A percentile compares a stretch with the other conserved stretches of the same genome.
These are phyloP conservation scores for Centropus unirufus DNA, from an alignment of 2,113 vertebrate species.

Conservation along the genomic window DNA sequence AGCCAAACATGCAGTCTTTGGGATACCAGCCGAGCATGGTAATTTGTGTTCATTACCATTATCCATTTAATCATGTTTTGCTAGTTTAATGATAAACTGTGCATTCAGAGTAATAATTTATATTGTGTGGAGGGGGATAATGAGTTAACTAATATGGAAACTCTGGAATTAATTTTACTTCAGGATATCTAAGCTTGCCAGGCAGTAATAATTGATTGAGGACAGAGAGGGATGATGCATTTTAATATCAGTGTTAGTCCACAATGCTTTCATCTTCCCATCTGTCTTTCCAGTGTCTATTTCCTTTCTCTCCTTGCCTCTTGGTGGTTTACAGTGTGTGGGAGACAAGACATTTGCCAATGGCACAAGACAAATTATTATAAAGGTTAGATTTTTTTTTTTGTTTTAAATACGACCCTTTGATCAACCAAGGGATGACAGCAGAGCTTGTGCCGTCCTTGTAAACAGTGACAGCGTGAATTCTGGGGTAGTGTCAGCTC, in stretches of 20 bases:
- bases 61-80: background rate
- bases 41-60: background rate
- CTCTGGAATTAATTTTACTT: background rate
- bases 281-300: conserved; percentile 19
- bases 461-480: background rate
- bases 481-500: background rate
- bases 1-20: background rate
- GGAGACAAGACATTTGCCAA: conserved; percentile 33
- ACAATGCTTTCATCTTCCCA: conserved; percentile 45
- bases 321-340: background rate
- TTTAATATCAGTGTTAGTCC: conserved; percentile 17
- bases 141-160: background rate
- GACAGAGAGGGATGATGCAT: background rate
- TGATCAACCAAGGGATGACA: background rate
- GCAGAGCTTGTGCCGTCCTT: background rate
- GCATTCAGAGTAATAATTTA: background rate
- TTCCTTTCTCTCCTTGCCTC: background rate
- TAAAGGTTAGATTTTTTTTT: conserved; percentile 6
- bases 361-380: conserved; percentile 38
- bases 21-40: background rate
- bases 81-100: background rate
- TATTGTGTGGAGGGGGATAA: background rate
- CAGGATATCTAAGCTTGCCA: background rate
- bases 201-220: background rate
- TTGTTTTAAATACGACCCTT: background rate